These are phyloP conservation scores for Ascidia mentula DNA, from an alignment of 23 tunicate genomes.

Conservation along the genomic window DNA sequence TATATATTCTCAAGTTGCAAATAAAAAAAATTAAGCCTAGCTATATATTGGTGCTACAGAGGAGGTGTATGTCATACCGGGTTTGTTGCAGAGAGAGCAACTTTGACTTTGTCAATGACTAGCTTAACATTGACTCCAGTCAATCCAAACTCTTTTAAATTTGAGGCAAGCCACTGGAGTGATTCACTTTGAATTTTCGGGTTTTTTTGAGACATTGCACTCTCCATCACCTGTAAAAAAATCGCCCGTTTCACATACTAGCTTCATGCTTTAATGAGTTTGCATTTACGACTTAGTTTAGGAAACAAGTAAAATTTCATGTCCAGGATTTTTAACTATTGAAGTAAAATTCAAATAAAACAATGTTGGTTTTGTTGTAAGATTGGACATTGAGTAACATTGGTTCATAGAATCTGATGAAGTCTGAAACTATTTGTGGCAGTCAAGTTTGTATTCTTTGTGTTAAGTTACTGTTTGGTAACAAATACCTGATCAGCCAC, in stretches of 20 bases:
- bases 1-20: too few relatives aligned
- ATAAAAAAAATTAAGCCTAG: too few relatives aligned
- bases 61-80: constrained; percentile 52
- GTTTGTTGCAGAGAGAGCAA: constrained; percentile 80
- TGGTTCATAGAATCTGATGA: too few relatives aligned
- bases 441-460: not conserved
- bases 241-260: not conserved
- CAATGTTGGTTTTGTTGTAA: too few relatives aligned
- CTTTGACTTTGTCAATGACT: constrained; percentile 59
- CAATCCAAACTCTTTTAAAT: constrained; percentile 66
- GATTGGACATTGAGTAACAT: too few relatives aligned
- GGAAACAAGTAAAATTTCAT: too few relatives aligned
- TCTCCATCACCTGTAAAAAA: constrained; percentile 33
- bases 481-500: constrained; percentile 73
- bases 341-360: too few relatives aligned
- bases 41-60: too few relatives aligned
- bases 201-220: constrained; percentile 74
- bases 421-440: too few relatives aligned
- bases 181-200: constrained; percentile 92
- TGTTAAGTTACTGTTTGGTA: too few relatives aligned
- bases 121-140: constrained; percentile 60
- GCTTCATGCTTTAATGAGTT: not conserved
- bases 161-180: constrained; percentile 55
- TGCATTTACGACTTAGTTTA: too few relatives aligned
- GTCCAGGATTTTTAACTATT: too few relatives aligned